phyloP scores from a whole-genome alignment of 2,113 vertebrate genomes.

The Dissostichus mawsoni region DNA sequence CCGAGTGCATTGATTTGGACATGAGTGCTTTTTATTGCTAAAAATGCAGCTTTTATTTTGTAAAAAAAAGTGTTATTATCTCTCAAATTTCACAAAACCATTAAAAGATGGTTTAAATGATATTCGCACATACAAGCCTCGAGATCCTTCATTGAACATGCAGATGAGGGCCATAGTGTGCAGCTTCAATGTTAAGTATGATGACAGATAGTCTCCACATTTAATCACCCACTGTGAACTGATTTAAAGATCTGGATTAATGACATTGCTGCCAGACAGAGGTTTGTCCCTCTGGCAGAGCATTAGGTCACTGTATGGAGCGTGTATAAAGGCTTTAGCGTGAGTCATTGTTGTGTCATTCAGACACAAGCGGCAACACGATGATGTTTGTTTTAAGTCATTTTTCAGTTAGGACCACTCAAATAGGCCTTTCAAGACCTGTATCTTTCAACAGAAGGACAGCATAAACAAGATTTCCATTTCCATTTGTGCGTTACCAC shows the following conservation, averaged over 20 bases:
- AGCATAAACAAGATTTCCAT: background rate
- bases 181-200: no score
- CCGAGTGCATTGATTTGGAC: background rate
- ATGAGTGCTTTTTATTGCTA: background rate
- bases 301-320: background rate
- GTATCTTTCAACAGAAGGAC: constrained; percentile 10
- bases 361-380: background rate
- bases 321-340: background rate
- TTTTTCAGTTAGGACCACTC: background rate
- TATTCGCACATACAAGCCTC: background rate
- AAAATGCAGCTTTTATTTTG: background rate
- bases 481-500: background rate
- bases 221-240: background rate
- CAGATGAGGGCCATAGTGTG: background rate
- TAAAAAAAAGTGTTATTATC: background rate
- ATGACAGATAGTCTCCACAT: background rate
- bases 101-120: background rate
- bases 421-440: constrained; percentile 5
- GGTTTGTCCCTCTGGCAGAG: background rate
- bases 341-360: background rate
- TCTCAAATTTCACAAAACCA: background rate
- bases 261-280: background rate
- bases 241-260: background rate
- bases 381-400: background rate
- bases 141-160: background rate